These are phyloP conservation scores for Iphiclides podalirius DNA, from an alignment of 2,888 invertebrate genomes.

Conservation along the genomic window DNA sequence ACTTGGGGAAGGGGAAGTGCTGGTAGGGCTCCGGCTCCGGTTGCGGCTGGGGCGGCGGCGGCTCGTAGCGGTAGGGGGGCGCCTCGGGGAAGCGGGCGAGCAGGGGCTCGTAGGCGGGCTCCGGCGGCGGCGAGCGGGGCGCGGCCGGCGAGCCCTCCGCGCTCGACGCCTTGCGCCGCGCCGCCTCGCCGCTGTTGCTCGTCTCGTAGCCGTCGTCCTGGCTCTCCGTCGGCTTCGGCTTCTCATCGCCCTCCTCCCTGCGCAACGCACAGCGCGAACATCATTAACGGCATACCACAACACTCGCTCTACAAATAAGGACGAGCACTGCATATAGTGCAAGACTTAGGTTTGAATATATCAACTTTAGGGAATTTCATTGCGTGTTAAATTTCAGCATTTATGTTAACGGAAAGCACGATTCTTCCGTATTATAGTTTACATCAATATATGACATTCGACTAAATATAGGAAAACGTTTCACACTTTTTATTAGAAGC, in stretches of 20 bases:
- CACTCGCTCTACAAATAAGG: neutral
- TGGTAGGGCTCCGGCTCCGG: slow-evolving; percentile 54
- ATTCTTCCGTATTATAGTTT: too few species aligned
- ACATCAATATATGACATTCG: too few species aligned
- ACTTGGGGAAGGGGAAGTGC: slow-evolving; percentile 68
- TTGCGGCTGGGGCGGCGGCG: slow-evolving; percentile 42
- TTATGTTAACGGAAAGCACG: too few species aligned
- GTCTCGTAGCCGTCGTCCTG: slow-evolving; percentile 95
- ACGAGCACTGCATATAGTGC: too few species aligned
- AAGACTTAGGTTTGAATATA: too few species aligned
- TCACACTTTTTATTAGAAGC: too few species aligned
- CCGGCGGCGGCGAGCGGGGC: slow-evolving; percentile 50
- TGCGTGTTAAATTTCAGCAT: too few species aligned
- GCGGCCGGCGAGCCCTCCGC: slow-evolving; percentile 41
- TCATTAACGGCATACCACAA: neutral
- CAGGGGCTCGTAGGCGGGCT: slow-evolving; percentile 45
- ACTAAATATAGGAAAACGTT: too few species aligned
- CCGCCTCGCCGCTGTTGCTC: slow-evolving; percentile 83
- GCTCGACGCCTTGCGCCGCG: slow-evolving; percentile 62
- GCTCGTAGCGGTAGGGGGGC: slow-evolving; percentile 46
- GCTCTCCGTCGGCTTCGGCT: slow-evolving; percentile 83
- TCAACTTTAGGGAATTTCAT: too few species aligned
- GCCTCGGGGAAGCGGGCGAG: slow-evolving; percentile 34
- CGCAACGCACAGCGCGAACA: slow-evolving; percentile 27
- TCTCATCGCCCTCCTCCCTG: slow-evolving; percentile 75